phyloP scores from a whole-genome alignment of 2,888 invertebrate species.

The Drosophila robusta region DNA sequence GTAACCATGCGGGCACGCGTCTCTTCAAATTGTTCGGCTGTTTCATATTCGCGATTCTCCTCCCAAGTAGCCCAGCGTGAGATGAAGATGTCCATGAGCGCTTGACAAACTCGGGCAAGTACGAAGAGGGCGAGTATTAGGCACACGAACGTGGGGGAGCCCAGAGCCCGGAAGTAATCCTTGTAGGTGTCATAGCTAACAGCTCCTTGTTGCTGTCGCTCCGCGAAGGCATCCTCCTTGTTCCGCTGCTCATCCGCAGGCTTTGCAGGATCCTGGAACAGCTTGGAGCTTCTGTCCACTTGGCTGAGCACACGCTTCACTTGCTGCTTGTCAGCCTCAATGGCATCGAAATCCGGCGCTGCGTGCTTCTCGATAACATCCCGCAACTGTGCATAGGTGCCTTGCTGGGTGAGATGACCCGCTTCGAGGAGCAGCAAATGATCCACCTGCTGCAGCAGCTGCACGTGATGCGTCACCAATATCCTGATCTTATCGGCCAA shows the following conservation, averaged over 20 bases:
- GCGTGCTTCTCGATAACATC: slow-evolving; percentile 86
- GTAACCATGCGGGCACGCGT: slow-evolving; percentile 72
- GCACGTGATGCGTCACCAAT: slow-evolving; percentile 89
- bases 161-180: slow-evolving; percentile 86
- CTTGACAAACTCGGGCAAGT: slow-evolving; percentile 88
- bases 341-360: slow-evolving; percentile 70
- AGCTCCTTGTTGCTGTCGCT: slow-evolving; percentile 87
- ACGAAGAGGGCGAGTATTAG: slow-evolving; percentile 85
- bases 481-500: slow-evolving; percentile 88
- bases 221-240: slow-evolving; percentile 69
- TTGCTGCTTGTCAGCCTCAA: slow-evolving; percentile 64
- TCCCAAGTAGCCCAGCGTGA: slow-evolving; percentile 88
- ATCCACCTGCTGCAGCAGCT: slow-evolving; percentile 87
- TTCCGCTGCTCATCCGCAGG: slow-evolving; percentile 13
- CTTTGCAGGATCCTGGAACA: slow-evolving; percentile 32
- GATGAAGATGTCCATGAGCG: slow-evolving; percentile 90
- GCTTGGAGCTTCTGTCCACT: slow-evolving; percentile 70
- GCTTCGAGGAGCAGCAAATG: slow-evolving; percentile 86
- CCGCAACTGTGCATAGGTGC: slow-evolving; percentile 84
- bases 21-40: slow-evolving; percentile 39
- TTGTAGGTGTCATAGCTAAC: slow-evolving; percentile 87
- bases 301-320: slow-evolving; percentile 77
- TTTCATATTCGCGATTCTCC: slow-evolving; percentile 58
- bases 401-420: slow-evolving; percentile 80
- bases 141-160: slow-evolving; percentile 83